Conservation (phyloP, 1,140 invertebrate species). For the Acromyrmex heyeri region DNA sequence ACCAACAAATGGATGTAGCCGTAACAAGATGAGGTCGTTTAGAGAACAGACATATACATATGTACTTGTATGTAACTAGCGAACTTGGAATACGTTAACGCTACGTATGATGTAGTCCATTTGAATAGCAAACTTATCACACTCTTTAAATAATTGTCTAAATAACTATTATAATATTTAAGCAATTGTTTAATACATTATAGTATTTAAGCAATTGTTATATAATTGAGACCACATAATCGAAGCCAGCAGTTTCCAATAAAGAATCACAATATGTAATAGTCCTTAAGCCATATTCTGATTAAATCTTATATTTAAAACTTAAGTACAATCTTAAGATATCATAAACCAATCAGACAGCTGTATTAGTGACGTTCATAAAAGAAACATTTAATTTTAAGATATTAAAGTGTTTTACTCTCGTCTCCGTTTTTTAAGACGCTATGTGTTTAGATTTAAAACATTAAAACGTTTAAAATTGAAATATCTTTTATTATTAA, state of each 20-base stretch:
- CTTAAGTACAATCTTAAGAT: too few species aligned
- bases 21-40: slow-evolving; percentile 31
- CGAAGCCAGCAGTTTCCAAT: not conserved
- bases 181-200: not conserved
- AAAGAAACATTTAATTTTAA: too few species aligned
- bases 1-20: not conserved
- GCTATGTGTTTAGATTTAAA: too few species aligned
- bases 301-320: too few species aligned
- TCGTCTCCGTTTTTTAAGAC: too few species aligned
- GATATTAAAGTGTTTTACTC: too few species aligned
- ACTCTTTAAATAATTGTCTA: not conserved
- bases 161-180: not conserved
- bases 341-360: too few species aligned
- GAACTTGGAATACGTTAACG: not conserved
- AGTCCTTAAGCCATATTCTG: not conserved
- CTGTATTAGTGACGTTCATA: too few species aligned
- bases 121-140: not conserved
- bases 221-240: not conserved
- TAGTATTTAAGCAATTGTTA: not conserved
- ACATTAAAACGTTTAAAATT: too few species aligned
- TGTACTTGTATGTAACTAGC: not conserved
- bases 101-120: not conserved
- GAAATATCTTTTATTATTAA: too few species aligned
- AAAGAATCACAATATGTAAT: not conserved
- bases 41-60: not conserved